phyloP scores from a whole-genome alignment of 2,888 invertebrate genomes.

The Drosophila prolongata region DNA sequence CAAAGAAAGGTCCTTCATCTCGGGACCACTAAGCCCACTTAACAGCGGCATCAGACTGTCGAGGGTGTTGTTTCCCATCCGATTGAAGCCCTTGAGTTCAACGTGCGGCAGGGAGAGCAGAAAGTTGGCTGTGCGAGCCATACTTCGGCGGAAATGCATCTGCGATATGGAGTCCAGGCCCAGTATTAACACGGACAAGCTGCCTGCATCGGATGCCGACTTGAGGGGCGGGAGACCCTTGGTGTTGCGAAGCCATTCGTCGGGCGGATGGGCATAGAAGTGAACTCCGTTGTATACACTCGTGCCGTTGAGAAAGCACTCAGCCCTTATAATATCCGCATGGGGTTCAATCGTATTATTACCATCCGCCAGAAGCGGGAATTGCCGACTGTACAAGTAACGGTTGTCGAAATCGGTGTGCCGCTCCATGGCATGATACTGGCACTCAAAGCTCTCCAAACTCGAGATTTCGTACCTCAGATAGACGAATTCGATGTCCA shows the following conservation, averaged over 20 bases:
- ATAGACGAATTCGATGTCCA: not conserved
- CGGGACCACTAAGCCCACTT: conserved; percentile 10
- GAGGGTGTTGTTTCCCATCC: conserved; percentile 15
- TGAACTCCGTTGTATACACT: conserved; percentile 15
- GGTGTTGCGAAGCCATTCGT: not conserved
- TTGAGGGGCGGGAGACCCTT: conserved; percentile 2
- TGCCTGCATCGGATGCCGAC: not conserved
- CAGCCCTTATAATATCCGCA: conserved; percentile 18
- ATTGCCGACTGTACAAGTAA: not conserved
- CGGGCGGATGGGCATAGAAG: conserved; percentile 8
- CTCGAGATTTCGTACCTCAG: too few relatives aligned
- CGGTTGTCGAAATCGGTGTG: conserved; percentile 15
- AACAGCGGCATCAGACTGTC: conserved; percentile 26
- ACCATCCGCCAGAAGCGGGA: not conserved
- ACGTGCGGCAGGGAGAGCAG: conserved; percentile 26
- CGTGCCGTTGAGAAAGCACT: not conserved
- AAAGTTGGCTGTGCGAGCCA: conserved; percentile 17
- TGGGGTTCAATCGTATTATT: conserved; percentile 11
- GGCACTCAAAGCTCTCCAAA: conserved; percentile 2
- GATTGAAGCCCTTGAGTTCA: conserved; percentile 22
- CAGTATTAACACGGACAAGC: conserved; percentile 31
- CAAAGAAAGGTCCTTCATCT: not conserved
- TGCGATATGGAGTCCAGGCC: conserved; percentile 30
- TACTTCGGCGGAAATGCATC: conserved; percentile 20
- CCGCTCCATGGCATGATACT: conserved; percentile 22